Percentiles rank a stretch among this genome's conserved stretches.
Evolutionary conservation across 2,113 vertebrate genomes (phyloP).

Genomic region (Onychostruthus taczanowskii): DNA sequence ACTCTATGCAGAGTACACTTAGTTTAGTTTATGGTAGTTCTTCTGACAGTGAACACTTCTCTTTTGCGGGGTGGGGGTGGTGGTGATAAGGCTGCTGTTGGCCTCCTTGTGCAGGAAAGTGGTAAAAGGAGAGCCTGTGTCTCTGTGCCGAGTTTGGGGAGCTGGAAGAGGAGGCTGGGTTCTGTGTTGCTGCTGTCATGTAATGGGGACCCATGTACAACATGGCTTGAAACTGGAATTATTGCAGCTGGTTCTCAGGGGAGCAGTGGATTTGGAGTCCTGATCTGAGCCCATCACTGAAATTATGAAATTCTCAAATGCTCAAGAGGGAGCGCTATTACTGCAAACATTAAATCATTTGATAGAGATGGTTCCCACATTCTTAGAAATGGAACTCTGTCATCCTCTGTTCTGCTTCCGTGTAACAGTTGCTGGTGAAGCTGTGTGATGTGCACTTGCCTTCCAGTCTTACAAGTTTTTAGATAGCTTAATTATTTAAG

Average conservation of each 20-base stretch:
- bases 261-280: not conserved
- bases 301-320: not conserved
- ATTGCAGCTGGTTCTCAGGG: not conserved
- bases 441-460: not conserved
- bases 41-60: not conserved
- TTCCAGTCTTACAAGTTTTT: not conserved
- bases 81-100: not conserved
- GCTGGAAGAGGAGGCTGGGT: not conserved
- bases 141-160: not conserved
- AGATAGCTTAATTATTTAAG: constrained; percentile 4
- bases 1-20: not conserved
- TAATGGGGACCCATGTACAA: not conserved
- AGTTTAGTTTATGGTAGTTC: not conserved
- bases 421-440: not conserved
- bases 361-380: not conserved
- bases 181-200: not conserved
- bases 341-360: not conserved
- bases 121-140: not conserved
- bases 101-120: not conserved
- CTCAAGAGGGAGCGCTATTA: not conserved
- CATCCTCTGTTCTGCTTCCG: not conserved
- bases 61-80: fast-evolving
- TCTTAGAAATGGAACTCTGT: not conserved
- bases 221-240: not conserved
- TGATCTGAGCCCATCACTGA: not conserved